Evolutionary conservation across 2,888 invertebrate genomes (phyloP), one percentile per base, ranked within the genome.

Genomic region (Odontomyia ornata): DNA sequence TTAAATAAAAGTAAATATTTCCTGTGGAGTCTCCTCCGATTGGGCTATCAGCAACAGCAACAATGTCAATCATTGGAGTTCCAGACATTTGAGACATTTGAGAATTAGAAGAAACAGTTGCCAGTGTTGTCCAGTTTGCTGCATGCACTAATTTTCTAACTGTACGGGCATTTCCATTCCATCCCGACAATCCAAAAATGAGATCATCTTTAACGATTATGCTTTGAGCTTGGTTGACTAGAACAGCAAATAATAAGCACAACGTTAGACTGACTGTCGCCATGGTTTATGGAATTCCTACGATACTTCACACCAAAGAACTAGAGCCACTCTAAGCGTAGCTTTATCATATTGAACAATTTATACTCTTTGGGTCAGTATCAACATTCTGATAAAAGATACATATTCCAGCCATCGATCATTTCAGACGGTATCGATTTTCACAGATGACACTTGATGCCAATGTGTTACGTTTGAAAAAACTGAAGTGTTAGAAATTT

Each of bases 21-120:
- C 80, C 80, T 7, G 80, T 80, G 15, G 80, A 80, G 69, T 56
- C 60, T 15, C 43, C 77, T 57, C 73, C 69, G 13, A 64, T 28
- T 47, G 73, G 65, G 60, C 80, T 79, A 28, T 80, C 80, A 1
- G 80, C 80, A 43, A 80, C 76, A 5, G 80, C 76, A 52, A 80
- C 78, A 4, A 80, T 62, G 57, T 80, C 79, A 0, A 80, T 79
- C 79, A 80, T 79, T 73, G 80, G 80, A 60, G 78, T 79, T 2
- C 80, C 80, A 11, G 57, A 27, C n/a, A n/a, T n/a, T n/a, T n/a
- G n/a, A n/a, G n/a, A n/a, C 46, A 80, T 77, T 60, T 28, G 1
- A 25, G 76, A 56, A n/a, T 60, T 57, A 1, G 75, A 23, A n/a
- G 76, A 67, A 13, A 76, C 27, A 3, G 76, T 76, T 21, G 67